Evolutionary conservation across 2,113 vertebrate species (phyloP), one percentile per base, ranked within the genome.

Genomic region (Callipepla squamata): DNA sequence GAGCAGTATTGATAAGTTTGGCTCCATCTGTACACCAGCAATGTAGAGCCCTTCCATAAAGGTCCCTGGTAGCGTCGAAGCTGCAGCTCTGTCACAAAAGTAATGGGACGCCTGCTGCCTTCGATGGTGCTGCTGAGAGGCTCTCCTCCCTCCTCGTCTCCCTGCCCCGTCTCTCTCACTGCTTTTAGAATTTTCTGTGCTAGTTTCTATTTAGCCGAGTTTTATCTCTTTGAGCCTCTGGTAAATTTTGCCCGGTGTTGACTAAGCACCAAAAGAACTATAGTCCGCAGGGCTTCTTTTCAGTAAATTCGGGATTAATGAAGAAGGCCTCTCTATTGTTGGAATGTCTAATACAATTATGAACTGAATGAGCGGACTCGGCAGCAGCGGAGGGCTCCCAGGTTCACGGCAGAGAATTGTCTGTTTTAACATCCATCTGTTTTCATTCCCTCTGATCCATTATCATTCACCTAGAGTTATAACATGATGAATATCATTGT

Each of bases 361-460:
- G 89, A 95, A 89, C 86, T 78, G 93, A 94, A 95, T 93, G 96
- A 96, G 90, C 22, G 63, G 90, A 85, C 80, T 63, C 92, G 94
- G 94, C 90, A 87, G 94, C 80, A 69, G 91, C 11, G 87, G 89
- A 96, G 85, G 90, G 93, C 89, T 96, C 92, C 78, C 77, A 94
- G 93, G 92, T 95, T 95, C 13, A 13, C 68, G 93, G 92, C 50
- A 80, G 90, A 88, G 94, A 96, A 96, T 86, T 96, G 95, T 89
- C 96, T 97, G 94, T 72, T 96, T 96, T 95, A 95, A 95, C 96
- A 96, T 96, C 96, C 93, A 94, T 97, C 97, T 96, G 93, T 96
- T 97, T 97, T 96, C 95, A 95, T 95, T 96, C 92, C 89, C 90
- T 90, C 91, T 92, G 92, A 97, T 97, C 96, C 83, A 96, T 97